These are phyloP conservation scores for Resseliella maxima DNA, from an alignment of 2,888 invertebrate species.

Conservation along the genomic window DNA sequence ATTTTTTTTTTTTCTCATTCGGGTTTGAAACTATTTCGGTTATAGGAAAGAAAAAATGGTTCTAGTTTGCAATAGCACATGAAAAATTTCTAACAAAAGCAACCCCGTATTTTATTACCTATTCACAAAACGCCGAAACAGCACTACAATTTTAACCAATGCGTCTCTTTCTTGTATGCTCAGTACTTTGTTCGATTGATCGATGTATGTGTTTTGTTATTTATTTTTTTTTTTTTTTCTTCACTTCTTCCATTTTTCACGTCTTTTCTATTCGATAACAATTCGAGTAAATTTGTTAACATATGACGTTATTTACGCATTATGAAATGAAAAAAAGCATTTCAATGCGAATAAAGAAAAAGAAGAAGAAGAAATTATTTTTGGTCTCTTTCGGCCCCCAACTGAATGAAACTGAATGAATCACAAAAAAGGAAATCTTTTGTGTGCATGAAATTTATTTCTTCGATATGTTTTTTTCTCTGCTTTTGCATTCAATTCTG, in stretches of 20 bases:
- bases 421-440: slow-evolving; percentile 54
- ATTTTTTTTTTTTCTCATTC: not conserved
- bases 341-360: slow-evolving; percentile 29
- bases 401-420: not conserved
- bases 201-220: not conserved
- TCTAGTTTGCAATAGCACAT: not conserved
- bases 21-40: not conserved
- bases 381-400: slow-evolving; percentile 23
- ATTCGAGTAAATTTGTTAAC: slow-evolving; percentile 38
- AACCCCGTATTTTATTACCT: slow-evolving; percentile 52
- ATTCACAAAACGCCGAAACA: not conserved
- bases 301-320: slow-evolving; percentile 55
- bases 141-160: not conserved
- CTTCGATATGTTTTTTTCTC: not conserved
- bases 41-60: not conserved
- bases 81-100: slow-evolving; percentile 6
- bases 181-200: not conserved
- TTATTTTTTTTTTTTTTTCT: not conserved
- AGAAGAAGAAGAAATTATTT: no score
- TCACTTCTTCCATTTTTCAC: not conserved
- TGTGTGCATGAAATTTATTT: slow-evolving; percentile 48
- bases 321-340: slow-evolving; percentile 17
- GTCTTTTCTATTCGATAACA: slow-evolving; percentile 47
- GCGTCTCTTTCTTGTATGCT: not conserved
- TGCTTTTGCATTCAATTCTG: no score